A percentile compares a stretch with the other conserved stretches of the same genome.
Conservation (phyloP, 2,888 invertebrate species). For the Eilema griseolum region DNA sequence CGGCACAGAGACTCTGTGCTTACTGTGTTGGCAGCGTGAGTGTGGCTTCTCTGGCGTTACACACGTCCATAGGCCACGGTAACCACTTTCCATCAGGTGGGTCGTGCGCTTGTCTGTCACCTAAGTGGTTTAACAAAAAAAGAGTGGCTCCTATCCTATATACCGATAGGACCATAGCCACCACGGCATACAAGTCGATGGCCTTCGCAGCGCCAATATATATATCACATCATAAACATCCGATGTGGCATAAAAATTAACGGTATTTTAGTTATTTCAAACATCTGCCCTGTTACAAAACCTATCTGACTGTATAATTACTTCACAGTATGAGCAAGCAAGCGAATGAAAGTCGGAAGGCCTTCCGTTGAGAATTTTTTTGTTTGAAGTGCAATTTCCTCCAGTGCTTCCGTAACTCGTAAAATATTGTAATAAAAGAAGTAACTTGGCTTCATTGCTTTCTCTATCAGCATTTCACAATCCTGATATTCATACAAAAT, state of each 20-base stretch:
- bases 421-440: slow-evolving; percentile 50
- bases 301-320: slow-evolving; percentile 31
- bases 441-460: slow-evolving; percentile 35
- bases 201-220: no score
- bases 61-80: no score
- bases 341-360: slow-evolving; percentile 42
- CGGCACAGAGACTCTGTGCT: no score
- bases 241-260: neutral
- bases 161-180: neutral
- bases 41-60: no score
- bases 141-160: no score
- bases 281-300: slow-evolving; percentile 21
- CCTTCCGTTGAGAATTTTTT: slow-evolving; percentile 35
- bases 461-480: slow-evolving; percentile 16
- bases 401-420: slow-evolving; percentile 42
- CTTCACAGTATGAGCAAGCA: slow-evolving; percentile 24
- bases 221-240: neutral
- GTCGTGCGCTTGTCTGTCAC: no score
- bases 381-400: slow-evolving; percentile 52
- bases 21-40: no score
- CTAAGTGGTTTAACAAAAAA: no score
- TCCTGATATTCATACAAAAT: neutral
- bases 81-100: no score
- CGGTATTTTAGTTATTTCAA: neutral
- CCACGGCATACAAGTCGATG: neutral